Base-by-base conservation (phyloP, 2,888 invertebrate genomes). In the Caenorhabditis becei region DNA sequence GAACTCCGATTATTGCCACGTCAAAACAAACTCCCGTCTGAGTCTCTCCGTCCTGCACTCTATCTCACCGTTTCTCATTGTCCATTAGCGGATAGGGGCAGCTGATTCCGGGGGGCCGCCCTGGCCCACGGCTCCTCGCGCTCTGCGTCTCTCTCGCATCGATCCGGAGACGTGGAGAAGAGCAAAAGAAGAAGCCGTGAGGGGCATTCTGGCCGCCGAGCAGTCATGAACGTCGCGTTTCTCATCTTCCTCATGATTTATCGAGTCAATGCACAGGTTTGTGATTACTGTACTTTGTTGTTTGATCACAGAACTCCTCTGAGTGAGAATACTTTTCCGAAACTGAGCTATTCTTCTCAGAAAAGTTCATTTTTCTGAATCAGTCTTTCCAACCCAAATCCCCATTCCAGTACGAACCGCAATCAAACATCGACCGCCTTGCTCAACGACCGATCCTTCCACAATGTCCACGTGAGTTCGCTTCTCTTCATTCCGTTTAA, bases 401-500 rank as follows among this genome's bases (percentile, higher is more conserved):
- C 41, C 41, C 7, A 41, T 41, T 79, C n/a, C 80, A 75, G 75
- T 75, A 75, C 37, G 75, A 71, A 32, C 81, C 75, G 49, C 83
- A 83, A 63, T 83, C 83, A 5, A 83, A 83, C 37, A 81, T 83
- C 44, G 83, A 83, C 23, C 59, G 63, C 18, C 28, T 74, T 0
- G 78, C 71, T 14, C 53, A 79, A 41, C 58, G 72, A 26, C 83
- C 83, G 0, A 65, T 77, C 23, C 67, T 83, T 1, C 74, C 75
- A 10, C 81, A 79, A 44, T 81, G 83, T 65, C 79, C 78, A 4
- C 28, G 83, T 84, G 24, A 65, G 69, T 53, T n/a, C n/a, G n/a
- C 44, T 26, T 24, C 62, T 58, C 18, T 72, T 32, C 54, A 54
- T 5, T 41, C 18, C 18, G 10, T n/a, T 51, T 24, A 62, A 71